These are phyloP conservation scores for Aspidoscelis tigris DNA, from an alignment of 2,113 vertebrate genomes.

Conservation along the genomic window DNA sequence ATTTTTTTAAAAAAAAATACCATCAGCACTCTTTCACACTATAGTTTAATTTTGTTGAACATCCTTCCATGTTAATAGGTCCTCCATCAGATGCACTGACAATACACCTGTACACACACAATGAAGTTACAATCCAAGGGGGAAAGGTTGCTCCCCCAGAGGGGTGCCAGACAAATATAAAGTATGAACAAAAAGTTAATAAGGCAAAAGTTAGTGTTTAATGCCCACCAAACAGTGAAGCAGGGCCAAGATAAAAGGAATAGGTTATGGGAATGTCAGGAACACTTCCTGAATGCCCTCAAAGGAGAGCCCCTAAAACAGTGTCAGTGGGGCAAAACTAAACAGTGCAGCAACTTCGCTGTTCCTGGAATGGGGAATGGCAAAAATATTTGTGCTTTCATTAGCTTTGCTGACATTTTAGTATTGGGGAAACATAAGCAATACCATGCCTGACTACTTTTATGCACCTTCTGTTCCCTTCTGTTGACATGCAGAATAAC, in stretches of 20 bases:
- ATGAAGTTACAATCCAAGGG: slow-evolving; percentile 18
- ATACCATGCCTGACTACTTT: not conserved
- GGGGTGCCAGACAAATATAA: slow-evolving; percentile 1
- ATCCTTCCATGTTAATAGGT: slow-evolving; percentile 12
- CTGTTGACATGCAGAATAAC: not conserved
- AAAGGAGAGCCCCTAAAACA: not conserved
- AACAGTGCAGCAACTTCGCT: not conserved
- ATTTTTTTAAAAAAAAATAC: no score
- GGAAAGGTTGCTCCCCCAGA: not conserved
- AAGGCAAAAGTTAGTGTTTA: slow-evolving; percentile 19
- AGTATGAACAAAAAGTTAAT: slow-evolving; percentile 2
- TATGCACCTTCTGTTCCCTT: not conserved
- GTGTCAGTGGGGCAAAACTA: not conserved
- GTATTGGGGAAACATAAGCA: not conserved
- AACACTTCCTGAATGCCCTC: not conserved
- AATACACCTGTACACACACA: slow-evolving; percentile 31
- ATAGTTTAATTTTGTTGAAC: slow-evolving; percentile 30
- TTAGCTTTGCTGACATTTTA: slow-evolving; percentile 17
- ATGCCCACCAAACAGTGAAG: slow-evolving; percentile 28
- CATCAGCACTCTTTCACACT: not conserved
- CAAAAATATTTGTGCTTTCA: slow-evolving; percentile 22
- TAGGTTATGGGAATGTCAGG: not conserved
- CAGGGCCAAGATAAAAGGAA: not conserved
- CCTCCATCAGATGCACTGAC: slow-evolving; percentile 26
- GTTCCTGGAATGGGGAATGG: slow-evolving; percentile 1